phyloP scores from a whole-genome alignment of 2,797 vertebrate genomes.

The Enteromius thamalakanensis region DNA sequence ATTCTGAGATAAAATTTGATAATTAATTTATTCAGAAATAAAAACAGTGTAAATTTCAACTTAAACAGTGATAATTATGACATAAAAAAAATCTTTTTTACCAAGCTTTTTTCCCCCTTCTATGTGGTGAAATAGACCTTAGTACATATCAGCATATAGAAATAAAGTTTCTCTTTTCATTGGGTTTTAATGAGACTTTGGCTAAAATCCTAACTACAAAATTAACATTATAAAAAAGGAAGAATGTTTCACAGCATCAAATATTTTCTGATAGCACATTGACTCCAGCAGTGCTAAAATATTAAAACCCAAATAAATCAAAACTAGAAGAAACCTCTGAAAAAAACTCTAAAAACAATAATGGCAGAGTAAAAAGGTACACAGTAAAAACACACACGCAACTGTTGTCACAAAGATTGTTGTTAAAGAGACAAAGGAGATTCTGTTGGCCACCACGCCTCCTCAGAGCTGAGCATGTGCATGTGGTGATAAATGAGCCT shows the following conservation, averaged over 20 bases:
- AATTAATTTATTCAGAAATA: neutral
- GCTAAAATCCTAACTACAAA: neutral
- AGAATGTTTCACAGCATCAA: neutral
- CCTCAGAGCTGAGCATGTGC: conserved; percentile 12
- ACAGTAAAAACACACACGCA: neutral
- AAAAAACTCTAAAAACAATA: no score
- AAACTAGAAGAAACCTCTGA: neutral
- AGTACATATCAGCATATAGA: neutral
- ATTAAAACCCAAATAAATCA: neutral
- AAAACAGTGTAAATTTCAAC: neutral
- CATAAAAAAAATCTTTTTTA: neutral
- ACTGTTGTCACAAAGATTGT: neutral
- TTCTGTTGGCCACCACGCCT: conserved; percentile 11
- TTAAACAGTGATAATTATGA: neutral
- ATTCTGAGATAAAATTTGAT: neutral
- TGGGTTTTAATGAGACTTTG: neutral
- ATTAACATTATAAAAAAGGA: neutral
- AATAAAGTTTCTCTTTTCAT: neutral
- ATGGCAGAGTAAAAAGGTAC: neutral
- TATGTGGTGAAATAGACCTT: neutral
- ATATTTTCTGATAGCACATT: neutral
- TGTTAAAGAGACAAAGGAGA: conserved; percentile 35
- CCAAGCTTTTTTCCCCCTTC: neutral
- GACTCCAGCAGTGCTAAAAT: neutral
- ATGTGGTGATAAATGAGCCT: neutral